Conservation (phyloP, 2,113 vertebrate genomes). For the Tragelaphus scriptus region DNA sequence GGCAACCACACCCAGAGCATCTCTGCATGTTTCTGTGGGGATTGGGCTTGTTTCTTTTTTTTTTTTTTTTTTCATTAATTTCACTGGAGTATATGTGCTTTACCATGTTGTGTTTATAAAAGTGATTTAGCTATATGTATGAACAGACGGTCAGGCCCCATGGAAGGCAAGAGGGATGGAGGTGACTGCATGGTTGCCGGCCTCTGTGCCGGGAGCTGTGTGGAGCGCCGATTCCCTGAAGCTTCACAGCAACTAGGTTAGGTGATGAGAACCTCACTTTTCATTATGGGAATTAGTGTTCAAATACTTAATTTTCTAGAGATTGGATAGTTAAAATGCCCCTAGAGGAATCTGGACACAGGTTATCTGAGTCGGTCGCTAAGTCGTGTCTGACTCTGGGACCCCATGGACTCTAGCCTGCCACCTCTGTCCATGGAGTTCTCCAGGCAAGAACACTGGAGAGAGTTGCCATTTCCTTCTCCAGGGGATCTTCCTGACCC, state of each 20-base stretch:
- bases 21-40: background rate
- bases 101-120: background rate
- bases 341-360: background rate
- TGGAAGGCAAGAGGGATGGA: background rate
- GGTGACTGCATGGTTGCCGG: fast-evolving
- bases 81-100: background rate
- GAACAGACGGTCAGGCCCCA: background rate
- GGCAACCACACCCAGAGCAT: background rate
- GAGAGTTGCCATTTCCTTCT: background rate
- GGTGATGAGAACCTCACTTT: background rate
- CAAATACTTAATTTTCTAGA: background rate
- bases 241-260: background rate
- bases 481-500: fast-evolving
- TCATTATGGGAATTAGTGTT: background rate
- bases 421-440: background rate
- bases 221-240: background rate
- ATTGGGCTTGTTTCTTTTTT: background rate
- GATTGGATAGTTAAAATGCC: background rate
- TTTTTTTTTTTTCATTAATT: background rate
- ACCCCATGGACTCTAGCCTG: background rate
- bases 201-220: background rate
- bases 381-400: background rate
- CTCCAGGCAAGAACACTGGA: background rate
- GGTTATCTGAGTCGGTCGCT: background rate
- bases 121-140: background rate